Conservation (phyloP, 2,797 vertebrate species). For the Acanthurus lineatus region DNA sequence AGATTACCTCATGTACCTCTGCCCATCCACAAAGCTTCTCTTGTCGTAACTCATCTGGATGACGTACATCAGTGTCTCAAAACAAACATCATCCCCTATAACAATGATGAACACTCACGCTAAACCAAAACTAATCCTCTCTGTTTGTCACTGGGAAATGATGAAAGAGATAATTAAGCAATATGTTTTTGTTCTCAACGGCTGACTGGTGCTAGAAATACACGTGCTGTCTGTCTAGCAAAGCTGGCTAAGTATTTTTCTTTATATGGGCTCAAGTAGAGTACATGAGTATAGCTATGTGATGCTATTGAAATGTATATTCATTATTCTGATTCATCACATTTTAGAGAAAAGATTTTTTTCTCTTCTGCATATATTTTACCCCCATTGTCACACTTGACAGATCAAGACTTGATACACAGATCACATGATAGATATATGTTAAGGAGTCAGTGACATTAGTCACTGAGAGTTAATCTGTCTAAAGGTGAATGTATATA, state of each 20-base stretch:
- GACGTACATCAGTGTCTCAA: conserved; percentile 10
- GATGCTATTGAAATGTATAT: neutral
- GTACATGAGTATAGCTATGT: neutral
- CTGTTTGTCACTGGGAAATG: conserved; percentile 28
- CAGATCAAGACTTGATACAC: neutral
- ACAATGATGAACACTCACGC: conserved; percentile 32
- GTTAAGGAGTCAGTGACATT: no score
- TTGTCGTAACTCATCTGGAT: conserved; percentile 41
- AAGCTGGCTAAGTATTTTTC: neutral
- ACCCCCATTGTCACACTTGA: neutral
- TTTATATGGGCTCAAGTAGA: neutral
- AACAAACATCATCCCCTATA: conserved; percentile 39
- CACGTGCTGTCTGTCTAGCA: neutral
- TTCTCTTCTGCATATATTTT: neutral
- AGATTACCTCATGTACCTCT: neutral
- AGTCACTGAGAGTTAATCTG: no score
- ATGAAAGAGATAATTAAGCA: conserved; percentile 32
- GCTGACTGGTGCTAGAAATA: neutral
- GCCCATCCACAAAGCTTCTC: neutral
- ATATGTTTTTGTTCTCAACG: conserved; percentile 11
- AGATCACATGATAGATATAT: neutral
- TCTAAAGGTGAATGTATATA: no score
- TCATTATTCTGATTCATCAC: neutral
- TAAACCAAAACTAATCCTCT: conserved; percentile 8
- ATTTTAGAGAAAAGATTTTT: neutral